Conservation (phyloP, 2,113 vertebrate genomes). For the Trematocara nigrifrons region DNA sequence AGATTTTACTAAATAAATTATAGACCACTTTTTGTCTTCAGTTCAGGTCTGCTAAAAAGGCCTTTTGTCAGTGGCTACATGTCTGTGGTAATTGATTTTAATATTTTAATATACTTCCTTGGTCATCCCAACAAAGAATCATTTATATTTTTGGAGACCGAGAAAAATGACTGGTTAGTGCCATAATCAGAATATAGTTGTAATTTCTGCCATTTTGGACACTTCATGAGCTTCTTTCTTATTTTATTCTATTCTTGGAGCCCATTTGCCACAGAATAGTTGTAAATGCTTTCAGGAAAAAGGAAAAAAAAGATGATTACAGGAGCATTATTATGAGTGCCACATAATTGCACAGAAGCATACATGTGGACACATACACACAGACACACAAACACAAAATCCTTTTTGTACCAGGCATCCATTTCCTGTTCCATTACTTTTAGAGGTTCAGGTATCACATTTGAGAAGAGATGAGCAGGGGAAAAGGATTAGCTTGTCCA, state of each 20-base stretch:
- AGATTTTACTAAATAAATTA: not conserved
- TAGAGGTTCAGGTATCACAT: constrained; percentile 44
- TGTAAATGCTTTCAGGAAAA: not conserved
- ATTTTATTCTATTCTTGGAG: not conserved
- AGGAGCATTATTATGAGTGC: not conserved
- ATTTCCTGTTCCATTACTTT: constrained; percentile 29
- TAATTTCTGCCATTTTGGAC: not conserved
- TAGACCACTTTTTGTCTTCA: not conserved
- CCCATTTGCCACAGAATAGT: not conserved
- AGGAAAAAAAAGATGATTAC: not conserved
- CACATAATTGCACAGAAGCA: not conserved
- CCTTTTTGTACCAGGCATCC: not conserved
- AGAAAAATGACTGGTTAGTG: not conserved
- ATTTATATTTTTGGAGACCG: not conserved
- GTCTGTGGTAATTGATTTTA: not conserved
- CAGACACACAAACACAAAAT: not conserved
- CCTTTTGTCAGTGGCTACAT: not conserved
- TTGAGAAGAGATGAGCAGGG: constrained; percentile 40
- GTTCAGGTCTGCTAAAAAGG: not conserved
- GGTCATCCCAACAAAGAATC: not conserved
- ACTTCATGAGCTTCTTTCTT: not conserved
- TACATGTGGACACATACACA: not conserved
- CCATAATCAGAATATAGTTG: not conserved
- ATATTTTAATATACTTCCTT: not conserved
- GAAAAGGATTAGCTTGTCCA: constrained; percentile 48